Evolutionary conservation across 92 coral and sea anemone genomes (phyloP).

Genomic region (Parazoanthus swiftii): DNA sequence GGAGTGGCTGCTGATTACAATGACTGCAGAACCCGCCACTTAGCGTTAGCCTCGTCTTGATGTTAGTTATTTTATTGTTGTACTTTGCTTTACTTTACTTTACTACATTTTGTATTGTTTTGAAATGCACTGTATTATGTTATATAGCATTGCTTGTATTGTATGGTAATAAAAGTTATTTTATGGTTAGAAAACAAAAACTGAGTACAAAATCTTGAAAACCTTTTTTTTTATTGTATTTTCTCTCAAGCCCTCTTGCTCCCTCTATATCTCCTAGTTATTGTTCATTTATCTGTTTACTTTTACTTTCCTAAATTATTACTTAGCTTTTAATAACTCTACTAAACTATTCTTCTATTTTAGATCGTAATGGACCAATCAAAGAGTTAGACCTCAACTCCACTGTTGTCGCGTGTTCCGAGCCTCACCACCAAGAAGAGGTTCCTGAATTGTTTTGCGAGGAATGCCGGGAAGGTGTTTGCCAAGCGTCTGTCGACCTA

Average conservation of each 20-base stretch:
- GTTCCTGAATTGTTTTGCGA: background rate
- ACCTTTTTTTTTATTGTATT: too few species aligned
- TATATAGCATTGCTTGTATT: too few species aligned
- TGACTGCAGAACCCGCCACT: too few species aligned
- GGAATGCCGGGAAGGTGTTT: conserved; percentile 4
- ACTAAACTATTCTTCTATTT: background rate
- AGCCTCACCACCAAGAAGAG: background rate
- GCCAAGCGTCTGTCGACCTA: background rate
- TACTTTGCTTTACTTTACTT: too few species aligned
- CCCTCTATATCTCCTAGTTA: background rate
- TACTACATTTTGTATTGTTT: too few species aligned
- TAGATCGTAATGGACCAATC: background rate
- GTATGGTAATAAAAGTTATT: too few species aligned
- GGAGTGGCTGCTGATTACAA: too few species aligned
- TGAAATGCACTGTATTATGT: too few species aligned
- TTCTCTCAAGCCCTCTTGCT: background rate
- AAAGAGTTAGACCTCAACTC: background rate
- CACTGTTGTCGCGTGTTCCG: background rate
- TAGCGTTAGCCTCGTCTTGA: too few species aligned
- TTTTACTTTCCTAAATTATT: background rate
- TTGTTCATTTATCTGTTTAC: background rate
- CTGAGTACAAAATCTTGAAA: too few species aligned
- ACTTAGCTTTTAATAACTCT: background rate
- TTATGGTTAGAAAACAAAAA: too few species aligned
- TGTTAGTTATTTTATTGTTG: too few species aligned